A percentile compares a stretch with the other conserved stretches of the same genome.
phyloP scores from a whole-genome alignment of 92 coral and sea anemone genomes.

The Zoanthus gigantus region DNA sequence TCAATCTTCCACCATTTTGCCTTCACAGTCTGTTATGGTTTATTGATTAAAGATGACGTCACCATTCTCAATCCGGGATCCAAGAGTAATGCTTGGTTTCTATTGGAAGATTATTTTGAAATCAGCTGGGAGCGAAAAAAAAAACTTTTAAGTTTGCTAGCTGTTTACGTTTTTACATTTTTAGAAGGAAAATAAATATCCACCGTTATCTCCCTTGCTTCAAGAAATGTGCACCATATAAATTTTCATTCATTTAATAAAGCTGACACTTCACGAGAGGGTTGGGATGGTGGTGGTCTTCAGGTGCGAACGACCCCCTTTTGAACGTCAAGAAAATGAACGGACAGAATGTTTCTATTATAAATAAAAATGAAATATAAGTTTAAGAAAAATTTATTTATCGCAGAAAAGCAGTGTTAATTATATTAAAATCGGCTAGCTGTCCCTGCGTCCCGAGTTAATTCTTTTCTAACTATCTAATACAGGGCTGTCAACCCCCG shows the following conservation, averaged over 20 bases:
- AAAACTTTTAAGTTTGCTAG: neutral
- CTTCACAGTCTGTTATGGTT: constrained; percentile 75
- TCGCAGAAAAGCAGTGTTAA: too few relatives aligned
- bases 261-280: too few relatives aligned
- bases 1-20: constrained; percentile 82
- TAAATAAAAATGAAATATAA: neutral
- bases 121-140: constrained; percentile 62
- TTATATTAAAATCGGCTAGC: neutral
- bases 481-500: too few relatives aligned
- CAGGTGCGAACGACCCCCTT: too few relatives aligned
- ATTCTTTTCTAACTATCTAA: neutral
- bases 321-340: too few relatives aligned
- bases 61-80: constrained; percentile 59
- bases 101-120: constrained; percentile 59
- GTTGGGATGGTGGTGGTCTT: too few relatives aligned
- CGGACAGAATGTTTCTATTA: too few relatives aligned
- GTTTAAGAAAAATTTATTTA: neutral
- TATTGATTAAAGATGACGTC: constrained; percentile 79
- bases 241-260: too few relatives aligned
- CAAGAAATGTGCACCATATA: neutral
- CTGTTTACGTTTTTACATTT: too few relatives aligned
- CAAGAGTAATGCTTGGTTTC: neutral
- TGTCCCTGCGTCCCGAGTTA: neutral
- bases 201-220: neutral
- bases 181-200: neutral